These are phyloP conservation scores for Mycteria americana DNA, from an alignment of 2,797 vertebrate species.

Conservation along the genomic window DNA sequence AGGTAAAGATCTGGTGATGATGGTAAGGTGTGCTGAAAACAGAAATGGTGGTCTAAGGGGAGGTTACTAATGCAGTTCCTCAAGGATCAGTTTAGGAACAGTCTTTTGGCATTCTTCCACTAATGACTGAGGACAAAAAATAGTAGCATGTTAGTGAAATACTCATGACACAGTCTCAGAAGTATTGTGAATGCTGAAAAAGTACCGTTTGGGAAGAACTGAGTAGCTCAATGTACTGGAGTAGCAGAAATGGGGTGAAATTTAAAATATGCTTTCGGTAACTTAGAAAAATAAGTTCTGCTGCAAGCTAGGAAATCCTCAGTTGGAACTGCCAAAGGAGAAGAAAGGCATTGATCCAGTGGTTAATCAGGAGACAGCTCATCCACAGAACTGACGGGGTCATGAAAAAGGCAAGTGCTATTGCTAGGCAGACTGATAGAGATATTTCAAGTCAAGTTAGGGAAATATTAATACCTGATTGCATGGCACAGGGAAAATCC, in stretches of 20 bases:
- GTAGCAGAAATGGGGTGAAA: background rate
- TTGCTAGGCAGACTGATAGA: background rate
- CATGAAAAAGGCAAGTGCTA: background rate
- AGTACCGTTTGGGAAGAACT: background rate
- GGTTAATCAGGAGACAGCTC: background rate
- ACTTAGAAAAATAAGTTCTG: background rate
- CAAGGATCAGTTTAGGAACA: background rate
- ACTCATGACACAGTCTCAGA: background rate
- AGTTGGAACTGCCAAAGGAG: background rate
- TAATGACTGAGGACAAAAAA: background rate
- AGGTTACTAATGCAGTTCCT: background rate
- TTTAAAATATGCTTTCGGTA: background rate
- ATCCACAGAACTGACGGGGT: background rate
- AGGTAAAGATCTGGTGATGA: background rate
- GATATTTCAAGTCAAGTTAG: background rate
- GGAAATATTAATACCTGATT: background rate
- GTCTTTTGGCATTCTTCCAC: background rate
- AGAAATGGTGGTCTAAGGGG: background rate
- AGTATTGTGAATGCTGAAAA: background rate
- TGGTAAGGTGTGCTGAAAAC: background rate
- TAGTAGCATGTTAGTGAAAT: background rate
- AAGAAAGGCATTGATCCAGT: background rate
- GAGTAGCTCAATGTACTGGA: background rate
- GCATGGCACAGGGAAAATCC: background rate
- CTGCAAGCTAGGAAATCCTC: background rate